Conservation (phyloP, 2,797 vertebrate species). For the Clarias pachynema region DNA sequence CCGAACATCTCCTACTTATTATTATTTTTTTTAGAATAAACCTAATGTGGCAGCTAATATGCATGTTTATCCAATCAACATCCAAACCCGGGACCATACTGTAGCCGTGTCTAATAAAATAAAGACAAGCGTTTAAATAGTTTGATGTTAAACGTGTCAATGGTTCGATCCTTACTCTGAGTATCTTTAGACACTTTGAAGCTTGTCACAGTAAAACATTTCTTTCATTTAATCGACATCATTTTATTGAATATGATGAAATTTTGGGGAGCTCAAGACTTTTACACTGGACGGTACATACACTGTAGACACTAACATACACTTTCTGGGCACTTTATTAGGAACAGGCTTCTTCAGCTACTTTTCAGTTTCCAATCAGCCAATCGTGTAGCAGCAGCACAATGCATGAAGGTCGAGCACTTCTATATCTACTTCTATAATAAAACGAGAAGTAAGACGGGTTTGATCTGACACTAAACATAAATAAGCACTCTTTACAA, state of each 20-base stretch:
- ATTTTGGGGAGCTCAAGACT: no score
- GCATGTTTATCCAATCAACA: not conserved
- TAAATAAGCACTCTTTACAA: no score
- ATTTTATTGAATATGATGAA: no score
- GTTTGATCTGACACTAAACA: no score
- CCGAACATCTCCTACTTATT: not conserved
- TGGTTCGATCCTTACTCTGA: no score
- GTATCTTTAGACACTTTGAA: no score
- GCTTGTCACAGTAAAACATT: no score
- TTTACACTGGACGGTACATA: no score
- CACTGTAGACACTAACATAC: not conserved
- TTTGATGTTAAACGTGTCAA: not conserved
- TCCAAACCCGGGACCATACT: not conserved
- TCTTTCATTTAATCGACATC: no score
- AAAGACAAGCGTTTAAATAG: no score
- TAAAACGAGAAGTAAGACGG: no score
- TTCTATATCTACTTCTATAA: no score
- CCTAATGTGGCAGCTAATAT: conserved; percentile 35
- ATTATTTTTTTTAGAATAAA: not conserved
- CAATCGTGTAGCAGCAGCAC: not conserved
- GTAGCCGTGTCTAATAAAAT: not conserved
- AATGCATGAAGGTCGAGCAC: not conserved
- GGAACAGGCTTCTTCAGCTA: not conserved
- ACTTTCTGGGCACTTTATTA: not conserved
- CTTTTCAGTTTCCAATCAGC: not conserved